A percentile compares a stretch with the other conserved stretches of the same genome.
Evolutionary conservation across 2,113 vertebrate genomes (phyloP).

Genomic region (Psammodynastes pulverulentus): DNA sequence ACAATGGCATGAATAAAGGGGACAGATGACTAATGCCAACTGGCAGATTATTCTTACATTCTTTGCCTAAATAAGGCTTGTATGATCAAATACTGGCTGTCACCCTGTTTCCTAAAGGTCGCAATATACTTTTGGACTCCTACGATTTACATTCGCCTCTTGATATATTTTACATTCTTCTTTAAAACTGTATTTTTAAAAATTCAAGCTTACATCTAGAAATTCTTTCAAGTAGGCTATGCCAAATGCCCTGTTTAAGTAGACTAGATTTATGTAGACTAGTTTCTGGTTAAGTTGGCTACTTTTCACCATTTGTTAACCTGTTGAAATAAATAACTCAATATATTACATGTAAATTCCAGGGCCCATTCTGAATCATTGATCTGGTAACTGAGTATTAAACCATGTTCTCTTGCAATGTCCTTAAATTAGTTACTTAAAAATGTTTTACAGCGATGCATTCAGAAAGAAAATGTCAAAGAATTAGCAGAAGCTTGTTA

Average conservation of each 20-base stretch:
- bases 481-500: background rate
- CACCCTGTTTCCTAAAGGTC: background rate
- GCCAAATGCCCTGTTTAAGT: background rate
- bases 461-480: background rate
- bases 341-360: background rate
- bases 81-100: background rate
- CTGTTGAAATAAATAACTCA: background rate
- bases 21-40: background rate
- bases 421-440: background rate
- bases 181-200: background rate
- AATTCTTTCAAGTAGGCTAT: conserved; percentile 11
- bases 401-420: background rate
- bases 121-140: background rate
- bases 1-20: background rate
- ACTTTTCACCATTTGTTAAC: background rate
- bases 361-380: background rate
- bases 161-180: background rate
- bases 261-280: conserved; percentile 9
- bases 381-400: background rate
- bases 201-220: background rate
- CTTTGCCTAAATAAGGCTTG: background rate
- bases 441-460: background rate
- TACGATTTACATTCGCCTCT: background rate
- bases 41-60: background rate
- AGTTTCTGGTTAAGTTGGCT: background rate